Base-by-base conservation (phyloP, 2,797 vertebrate species). In the Esox lucius region DNA sequence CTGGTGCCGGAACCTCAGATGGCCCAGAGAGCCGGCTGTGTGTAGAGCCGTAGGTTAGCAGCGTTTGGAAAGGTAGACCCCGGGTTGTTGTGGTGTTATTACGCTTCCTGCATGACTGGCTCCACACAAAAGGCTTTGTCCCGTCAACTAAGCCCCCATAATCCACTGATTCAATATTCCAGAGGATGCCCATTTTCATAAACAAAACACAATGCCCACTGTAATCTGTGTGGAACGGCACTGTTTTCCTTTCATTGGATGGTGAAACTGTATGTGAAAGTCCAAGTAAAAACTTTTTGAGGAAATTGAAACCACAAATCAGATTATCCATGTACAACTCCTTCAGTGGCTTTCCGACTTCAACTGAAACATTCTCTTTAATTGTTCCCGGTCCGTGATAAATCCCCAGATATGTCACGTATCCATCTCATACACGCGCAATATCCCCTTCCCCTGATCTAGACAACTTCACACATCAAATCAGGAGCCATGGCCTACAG, bases 81-180 rank as follows among this genome's bases (percentile, higher is more conserved):
- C 74, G 28, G 11, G 4, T 67, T 73, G 82, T 78, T 78, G 83
- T 80, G 84, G 84, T 88, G 81, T 88, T 90, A 22, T 78, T 82
- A 89, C 77, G 72, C 79, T 87, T 92, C 83, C 89, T 66, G 85
- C 92, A 89, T 87, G 81, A 79, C 75, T 90, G 86, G 87, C 83
- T 85, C 67, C 75, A 76, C 81, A 93, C 91, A 94, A 93, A 92
- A 90, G 85, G 82, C 79, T 87, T 86, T 81, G 87, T 84, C 87
- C 71, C 76, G 73, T 89, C 83, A 90, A 86, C 82, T 77, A 90
- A 93, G 46, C 31, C 87, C 78, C 76, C 70, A 22, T 91, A 91
- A 92, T 92, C 91, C 86, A 53, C 74, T 80, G 83, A 82, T 81
- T 87, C 87, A 90, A 90, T 83, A 87, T 85, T 31, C 79, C 67